Conservation (phyloP, 2,113 vertebrate genomes). For the Calyptommatus sinebrachiatus region DNA sequence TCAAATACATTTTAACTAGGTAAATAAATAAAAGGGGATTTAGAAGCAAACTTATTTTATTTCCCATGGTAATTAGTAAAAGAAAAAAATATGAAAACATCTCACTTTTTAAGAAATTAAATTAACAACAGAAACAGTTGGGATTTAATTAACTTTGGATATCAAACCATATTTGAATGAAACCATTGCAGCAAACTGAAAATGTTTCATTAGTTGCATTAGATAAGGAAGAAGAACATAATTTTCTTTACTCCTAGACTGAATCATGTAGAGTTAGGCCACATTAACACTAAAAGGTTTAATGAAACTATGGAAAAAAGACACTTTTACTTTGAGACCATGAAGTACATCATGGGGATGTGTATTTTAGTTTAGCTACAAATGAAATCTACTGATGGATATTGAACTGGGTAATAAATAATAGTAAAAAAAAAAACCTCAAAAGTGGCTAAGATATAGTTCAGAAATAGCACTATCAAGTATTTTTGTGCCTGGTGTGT, state of each 20-base stretch:
- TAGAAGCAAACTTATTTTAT: conserved; percentile 6
- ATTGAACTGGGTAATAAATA: too few species aligned
- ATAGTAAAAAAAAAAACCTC: too few species aligned
- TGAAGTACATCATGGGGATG: neutral
- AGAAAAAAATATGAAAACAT: conserved; percentile 25
- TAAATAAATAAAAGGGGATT: conserved; percentile 12
- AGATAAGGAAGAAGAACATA: conserved; percentile 8
- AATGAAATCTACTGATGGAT: too few species aligned
- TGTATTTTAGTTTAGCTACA: neutral
- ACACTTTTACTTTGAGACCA: neutral
- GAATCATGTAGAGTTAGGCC: neutral
- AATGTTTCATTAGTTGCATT: neutral
- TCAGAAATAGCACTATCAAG: neutral
- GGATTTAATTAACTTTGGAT: conserved; percentile 30
- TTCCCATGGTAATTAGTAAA: conserved; percentile 22
- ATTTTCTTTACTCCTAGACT: conserved; percentile 1
- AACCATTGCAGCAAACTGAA: neutral
- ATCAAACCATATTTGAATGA: conserved; percentile 8
- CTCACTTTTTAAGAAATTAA: conserved; percentile 10
- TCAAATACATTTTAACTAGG: neutral
- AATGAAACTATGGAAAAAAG: neutral
- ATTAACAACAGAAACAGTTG: conserved; percentile 4
- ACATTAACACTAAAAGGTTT: neutral
- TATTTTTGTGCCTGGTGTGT: too few species aligned
- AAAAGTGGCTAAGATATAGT: neutral